phyloP scores from a whole-genome alignment of 2,797 vertebrate species.

The Pseudocheirus occidentalis region DNA sequence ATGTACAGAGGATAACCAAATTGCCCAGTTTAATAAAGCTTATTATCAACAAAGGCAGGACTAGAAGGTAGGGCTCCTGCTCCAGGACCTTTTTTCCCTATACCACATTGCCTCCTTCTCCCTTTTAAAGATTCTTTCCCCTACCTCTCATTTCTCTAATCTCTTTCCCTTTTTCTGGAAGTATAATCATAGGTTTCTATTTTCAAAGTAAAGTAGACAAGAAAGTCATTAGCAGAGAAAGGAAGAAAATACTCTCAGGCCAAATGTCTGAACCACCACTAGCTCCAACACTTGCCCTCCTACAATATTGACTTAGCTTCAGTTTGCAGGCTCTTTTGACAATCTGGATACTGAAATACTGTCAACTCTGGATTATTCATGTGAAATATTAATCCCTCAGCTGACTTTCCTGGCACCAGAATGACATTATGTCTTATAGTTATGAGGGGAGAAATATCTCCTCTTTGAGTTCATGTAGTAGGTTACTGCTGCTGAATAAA shows the following conservation, averaged over 20 bases:
- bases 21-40: background rate
- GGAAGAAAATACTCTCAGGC: slow-evolving; percentile 14
- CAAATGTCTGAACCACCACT: slow-evolving; percentile 31
- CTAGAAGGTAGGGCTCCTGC: background rate
- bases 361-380: background rate
- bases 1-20: background rate
- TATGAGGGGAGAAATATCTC: background rate
- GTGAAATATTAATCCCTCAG: background rate
- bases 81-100: background rate
- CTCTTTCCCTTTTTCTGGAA: background rate
- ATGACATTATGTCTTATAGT: background rate
- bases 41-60: background rate
- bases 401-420: background rate
- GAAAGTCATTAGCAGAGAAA: background rate
- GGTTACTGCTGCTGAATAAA: background rate
- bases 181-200: background rate
- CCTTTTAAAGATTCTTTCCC: background rate
- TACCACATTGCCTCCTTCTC: background rate
- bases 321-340: background rate
- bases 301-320: background rate
- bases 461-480: background rate
- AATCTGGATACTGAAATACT: background rate
- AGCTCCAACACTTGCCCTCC: background rate
- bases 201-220: slow-evolving; percentile 30
- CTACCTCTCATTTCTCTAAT: background rate